Base-by-base conservation (phyloP, 2,797 vertebrate species). In the Nyctalus aviator region DNA sequence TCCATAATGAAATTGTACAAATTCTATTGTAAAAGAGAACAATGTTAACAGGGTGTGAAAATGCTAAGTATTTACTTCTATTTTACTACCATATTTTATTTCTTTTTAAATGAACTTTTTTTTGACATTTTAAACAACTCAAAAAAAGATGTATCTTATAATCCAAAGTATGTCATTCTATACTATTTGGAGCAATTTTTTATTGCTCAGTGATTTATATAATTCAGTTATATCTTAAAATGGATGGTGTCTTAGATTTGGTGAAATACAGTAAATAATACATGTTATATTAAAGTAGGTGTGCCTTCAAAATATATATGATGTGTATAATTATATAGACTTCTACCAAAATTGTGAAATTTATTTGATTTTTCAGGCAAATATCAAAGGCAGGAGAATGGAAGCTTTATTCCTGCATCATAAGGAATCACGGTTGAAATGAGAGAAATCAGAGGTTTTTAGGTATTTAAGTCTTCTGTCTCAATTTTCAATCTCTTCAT, bases 401-500 rank as follows among this genome's bases (percentile, higher is more conserved):
- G 69, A 84, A 32, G 5, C 37, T 79, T 88, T 66, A 64, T 85
- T 93, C 55, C 50, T 0, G 86, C 71, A 68, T 46, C 23, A 68
- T 59, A 72, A 25, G 37, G 20, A 78, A 35, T 82, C 4, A 35
- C 20, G 3, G 59, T n/a, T 91, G 41, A 87, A 91, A 76, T 83
- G 53, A 81, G 35, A 71, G 37, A 83, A 88, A 37, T 66, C 9
- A 76, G n/a, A 93, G n/a, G 17, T 62, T 72, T 91, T 44, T 88
- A 27, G 21, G n/a, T 55, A 64, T 84, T 86, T 94, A 75, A 90
- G 37, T 82, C 96, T 95, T 96, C 84, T 96, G 94, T 96, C 82
- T 96, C 90, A 92, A 96, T 97, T 98, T 98, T 98, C 94, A 96
- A 95, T 96, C 96, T 98, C 94, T 96, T 97, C 97, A 98, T 98